Evolutionary conservation across 2,113 vertebrate species (phyloP).

Genomic region (Forbesichthys papilliferus): DNA sequence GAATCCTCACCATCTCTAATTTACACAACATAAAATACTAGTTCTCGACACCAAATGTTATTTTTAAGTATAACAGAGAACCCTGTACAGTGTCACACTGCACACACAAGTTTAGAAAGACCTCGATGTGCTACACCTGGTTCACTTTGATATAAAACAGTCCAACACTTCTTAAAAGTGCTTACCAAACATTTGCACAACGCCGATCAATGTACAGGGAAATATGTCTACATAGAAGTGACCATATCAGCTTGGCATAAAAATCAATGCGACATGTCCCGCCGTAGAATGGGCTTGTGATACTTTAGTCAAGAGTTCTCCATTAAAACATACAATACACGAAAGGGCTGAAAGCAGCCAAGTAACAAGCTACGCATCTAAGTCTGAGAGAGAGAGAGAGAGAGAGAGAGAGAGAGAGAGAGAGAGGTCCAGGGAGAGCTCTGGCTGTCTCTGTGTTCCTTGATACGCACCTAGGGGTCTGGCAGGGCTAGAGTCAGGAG

Average conservation of each 20-base stretch:
- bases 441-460: no score
- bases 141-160: conserved; percentile 51
- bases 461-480: conserved; percentile 38
- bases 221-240: conserved; percentile 58
- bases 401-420: no score
- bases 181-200: conserved; percentile 63
- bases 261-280: conserved; percentile 63
- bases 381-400: no score
- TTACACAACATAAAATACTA: no score
- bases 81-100: conserved; percentile 10
- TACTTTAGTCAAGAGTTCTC: conserved; percentile 19
- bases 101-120: conserved; percentile 28
- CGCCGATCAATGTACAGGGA: conserved; percentile 56
- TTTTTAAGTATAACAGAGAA: neutral
- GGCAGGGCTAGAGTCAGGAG: conserved; percentile 64
- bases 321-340: conserved; percentile 13
- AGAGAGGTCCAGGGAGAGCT: conserved; percentile 10
- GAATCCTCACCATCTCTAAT: no score
- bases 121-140: conserved; percentile 45
- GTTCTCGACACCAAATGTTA: neutral
- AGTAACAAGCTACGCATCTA: neutral
- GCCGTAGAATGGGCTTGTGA: conserved; percentile 26
- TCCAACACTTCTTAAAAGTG: conserved; percentile 62
- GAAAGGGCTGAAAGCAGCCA: neutral
- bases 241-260: conserved; percentile 54